A percentile compares a stretch with the other conserved stretches of the same genome.
These are phyloP conservation scores for Lycopodina hypogea DNA, from an alignment of 37 sponge, comb jelly and placozoan genomes.

Conservation along the genomic window DNA sequence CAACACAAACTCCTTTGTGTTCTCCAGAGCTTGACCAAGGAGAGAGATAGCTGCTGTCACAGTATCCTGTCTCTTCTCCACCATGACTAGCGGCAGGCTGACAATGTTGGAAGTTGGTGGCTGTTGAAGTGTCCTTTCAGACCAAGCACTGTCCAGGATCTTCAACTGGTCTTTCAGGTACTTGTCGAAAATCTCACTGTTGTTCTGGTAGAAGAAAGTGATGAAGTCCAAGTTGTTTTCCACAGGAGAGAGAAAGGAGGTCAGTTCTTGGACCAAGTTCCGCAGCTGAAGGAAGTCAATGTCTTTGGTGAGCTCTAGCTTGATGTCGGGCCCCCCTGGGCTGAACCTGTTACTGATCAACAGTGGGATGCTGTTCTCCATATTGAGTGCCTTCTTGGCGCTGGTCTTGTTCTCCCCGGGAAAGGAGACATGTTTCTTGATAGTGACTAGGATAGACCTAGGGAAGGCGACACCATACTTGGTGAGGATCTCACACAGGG, in stretches of 20 bases:
- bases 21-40: slow-evolving; percentile 33
- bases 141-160: slow-evolving; percentile 6
- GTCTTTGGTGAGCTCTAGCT: slow-evolving; percentile 13
- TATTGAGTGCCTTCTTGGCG: neutral
- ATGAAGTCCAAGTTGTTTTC: slow-evolving; percentile 45
- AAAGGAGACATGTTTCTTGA: slow-evolving; percentile 24
- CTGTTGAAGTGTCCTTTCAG: neutral
- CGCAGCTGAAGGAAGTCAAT: slow-evolving; percentile 9
- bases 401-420: slow-evolving; percentile 24
- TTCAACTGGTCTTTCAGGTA: slow-evolving; percentile 47
- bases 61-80: neutral
- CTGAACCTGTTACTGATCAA: slow-evolving; percentile 29
- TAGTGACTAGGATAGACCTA: neutral
- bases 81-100: neutral
- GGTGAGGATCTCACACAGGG: slow-evolving; percentile 25
- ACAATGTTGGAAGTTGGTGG: neutral
- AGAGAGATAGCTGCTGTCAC: neutral
- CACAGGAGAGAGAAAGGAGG: slow-evolving; percentile 27
- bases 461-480: slow-evolving; percentile 46
- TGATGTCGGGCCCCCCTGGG: slow-evolving; percentile 15
- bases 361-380: slow-evolving; percentile 1
- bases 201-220: slow-evolving; percentile 48
- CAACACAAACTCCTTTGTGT: slow-evolving; percentile 36
- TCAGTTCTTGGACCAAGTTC: slow-evolving; percentile 14
- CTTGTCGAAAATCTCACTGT: slow-evolving; percentile 65